phyloP scores from a whole-genome alignment of 1,140 invertebrate genomes.

The Lerema accius region DNA sequence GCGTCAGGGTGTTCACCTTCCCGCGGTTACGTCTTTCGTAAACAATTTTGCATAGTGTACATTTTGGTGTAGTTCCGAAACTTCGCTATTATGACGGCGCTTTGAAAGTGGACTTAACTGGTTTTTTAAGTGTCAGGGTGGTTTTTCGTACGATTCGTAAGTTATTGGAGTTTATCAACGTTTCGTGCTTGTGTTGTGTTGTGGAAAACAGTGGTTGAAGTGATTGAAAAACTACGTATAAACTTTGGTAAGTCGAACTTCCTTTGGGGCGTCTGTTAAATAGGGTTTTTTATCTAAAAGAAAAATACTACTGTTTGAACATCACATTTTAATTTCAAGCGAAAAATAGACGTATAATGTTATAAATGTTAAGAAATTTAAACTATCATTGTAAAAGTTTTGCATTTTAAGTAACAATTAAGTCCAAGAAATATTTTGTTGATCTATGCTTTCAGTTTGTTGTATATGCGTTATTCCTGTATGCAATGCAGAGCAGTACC shows the following conservation, averaged over 20 bases:
- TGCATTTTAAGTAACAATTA: too few species aligned
- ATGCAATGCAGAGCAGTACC: too few species aligned
- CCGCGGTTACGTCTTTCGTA: slow-evolving; percentile 38
- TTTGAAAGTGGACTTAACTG: slow-evolving; percentile 14
- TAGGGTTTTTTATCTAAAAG: too few species aligned
- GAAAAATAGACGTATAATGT: too few species aligned
- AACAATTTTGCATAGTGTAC: slow-evolving; percentile 48
- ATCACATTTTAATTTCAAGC: too few species aligned
- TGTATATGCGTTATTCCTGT: too few species aligned
- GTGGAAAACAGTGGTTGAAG: slow-evolving; percentile 6
- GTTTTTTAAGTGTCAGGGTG: slow-evolving; percentile 2
- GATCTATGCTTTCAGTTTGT: too few species aligned
- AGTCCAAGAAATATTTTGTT: too few species aligned
- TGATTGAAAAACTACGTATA: neutral
- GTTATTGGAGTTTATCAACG: slow-evolving; percentile 2
- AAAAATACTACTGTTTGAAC: too few species aligned
- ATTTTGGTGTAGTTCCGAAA: slow-evolving; percentile 43
- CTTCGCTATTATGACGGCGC: slow-evolving; percentile 35
- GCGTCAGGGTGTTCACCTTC: slow-evolving; percentile 38
- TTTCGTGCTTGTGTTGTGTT: slow-evolving; percentile 14
- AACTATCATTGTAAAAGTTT: too few species aligned
- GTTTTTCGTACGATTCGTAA: slow-evolving; percentile 6
- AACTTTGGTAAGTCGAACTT: slow-evolving; percentile 25
- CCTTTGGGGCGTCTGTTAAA: too few species aligned
- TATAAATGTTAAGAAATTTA: too few species aligned